Base-by-base conservation (phyloP, 2,113 vertebrate species). In the Sorex araneus region DNA sequence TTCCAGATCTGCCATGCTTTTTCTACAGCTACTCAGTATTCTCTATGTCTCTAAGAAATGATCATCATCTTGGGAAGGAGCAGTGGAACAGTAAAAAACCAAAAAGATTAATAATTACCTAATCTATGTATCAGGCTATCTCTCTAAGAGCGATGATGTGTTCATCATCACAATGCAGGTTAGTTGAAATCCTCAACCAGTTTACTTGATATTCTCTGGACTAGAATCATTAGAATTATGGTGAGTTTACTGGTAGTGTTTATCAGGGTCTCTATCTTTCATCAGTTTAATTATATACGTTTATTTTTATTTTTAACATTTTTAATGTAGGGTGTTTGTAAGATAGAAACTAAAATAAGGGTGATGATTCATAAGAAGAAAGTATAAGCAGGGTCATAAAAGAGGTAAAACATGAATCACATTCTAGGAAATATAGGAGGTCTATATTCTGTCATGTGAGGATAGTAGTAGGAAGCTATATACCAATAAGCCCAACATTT, bases 341-440 rank as follows among this genome's bases (percentile, higher is more conserved):
- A 81, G 6, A 69, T 54, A 45, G 84, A 57, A 87, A 78, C 54
- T 80, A 5, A 83, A 80, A 77, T 64, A 91, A 78, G 11, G 9
- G 34, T 80, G 64, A 54, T 71, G 5, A 82, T 21, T 28, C 23
- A 63, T 90, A 19, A 45, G 30, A 73, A 54, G 13, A 93, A 90
- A 85, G 32, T 80, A 4, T 92, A 54, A 89, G 5, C 32, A 76
- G 79, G 75, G 6, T 7, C 25, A 74, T 63, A 6, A 78, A 86
- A 76, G 9, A 83, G 1, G 19, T 3, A 69, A 78, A 78, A 21
- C 34, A 57, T 92, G 87, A 84, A 78, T 28, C 75, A 75, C 15
- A 86, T 83, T 93, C 32, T 40, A 80, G 71, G 8, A 87, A 92
- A 18, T 93, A 83, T 57, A 27, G 75, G 19, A 75, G 4, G 11